Evolutionary conservation across 2,888 invertebrate species (phyloP).

Genomic region (Leucophora obtusa): DNA sequence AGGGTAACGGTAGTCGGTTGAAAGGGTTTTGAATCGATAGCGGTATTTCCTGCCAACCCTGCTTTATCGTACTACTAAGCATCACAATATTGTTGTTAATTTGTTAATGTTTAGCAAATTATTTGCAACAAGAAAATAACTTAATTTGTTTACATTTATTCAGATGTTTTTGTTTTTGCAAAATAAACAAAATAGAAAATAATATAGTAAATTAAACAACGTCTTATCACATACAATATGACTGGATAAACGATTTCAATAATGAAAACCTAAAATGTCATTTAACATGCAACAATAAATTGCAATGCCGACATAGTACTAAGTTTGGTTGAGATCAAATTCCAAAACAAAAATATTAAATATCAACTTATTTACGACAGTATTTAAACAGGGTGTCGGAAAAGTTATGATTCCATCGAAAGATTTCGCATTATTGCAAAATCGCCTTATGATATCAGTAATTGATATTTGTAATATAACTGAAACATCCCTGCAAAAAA

Average conservation of each 20-base stretch:
- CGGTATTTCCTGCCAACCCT: too few species aligned
- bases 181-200: background rate
- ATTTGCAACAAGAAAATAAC: background rate
- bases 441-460: too few species aligned
- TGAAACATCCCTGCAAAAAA: too few species aligned
- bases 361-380: too few species aligned
- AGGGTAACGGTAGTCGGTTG: too few species aligned
- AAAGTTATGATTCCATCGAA: too few species aligned
- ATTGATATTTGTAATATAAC: too few species aligned
- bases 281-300: background rate
- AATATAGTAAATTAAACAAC: background rate
- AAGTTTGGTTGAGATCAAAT: background rate
- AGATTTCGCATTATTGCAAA: too few species aligned
- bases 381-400: too few species aligned
- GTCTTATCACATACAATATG: background rate
- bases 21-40: too few species aligned
- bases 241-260: background rate
- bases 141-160: conserved; percentile 21
- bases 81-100: background rate
- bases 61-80: background rate
- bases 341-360: background rate
- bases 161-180: background rate
- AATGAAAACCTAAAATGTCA: conserved; percentile 7
- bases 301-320: background rate
- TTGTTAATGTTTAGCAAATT: conserved; percentile 6